These are phyloP conservation scores for Troides oblongomaculatus DNA, from an alignment of 2,888 invertebrate species.

Conservation along the genomic window DNA sequence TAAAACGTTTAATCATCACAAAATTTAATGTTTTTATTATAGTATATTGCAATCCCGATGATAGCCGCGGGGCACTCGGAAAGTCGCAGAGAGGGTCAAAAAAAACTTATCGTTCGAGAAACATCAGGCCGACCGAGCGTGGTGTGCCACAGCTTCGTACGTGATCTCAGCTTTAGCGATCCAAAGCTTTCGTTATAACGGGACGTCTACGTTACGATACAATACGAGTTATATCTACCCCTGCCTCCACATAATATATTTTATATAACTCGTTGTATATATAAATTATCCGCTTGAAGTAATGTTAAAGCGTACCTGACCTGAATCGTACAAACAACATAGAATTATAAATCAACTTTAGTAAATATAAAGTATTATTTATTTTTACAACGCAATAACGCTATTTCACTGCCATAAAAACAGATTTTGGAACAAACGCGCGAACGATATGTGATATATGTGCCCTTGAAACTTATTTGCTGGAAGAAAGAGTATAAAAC, in stretches of 20 bases:
- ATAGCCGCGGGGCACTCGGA: neutral
- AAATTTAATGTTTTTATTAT: neutral
- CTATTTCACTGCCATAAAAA: conserved; percentile 10
- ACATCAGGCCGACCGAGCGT: conserved; percentile 40
- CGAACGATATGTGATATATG: conserved; percentile 2
- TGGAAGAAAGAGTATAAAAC: neutral
- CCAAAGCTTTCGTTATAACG: conserved; percentile 24
- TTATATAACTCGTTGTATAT: conserved; percentile 1
- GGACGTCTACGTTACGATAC: conserved; percentile 6
- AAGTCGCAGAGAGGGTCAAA: neutral
- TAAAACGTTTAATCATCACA: neutral
- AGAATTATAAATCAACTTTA: conserved; percentile 17
- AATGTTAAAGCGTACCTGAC: conserved; percentile 10
- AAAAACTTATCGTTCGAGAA: conserved; percentile 33
- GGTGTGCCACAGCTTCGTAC: conserved; percentile 34
- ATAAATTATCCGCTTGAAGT: conserved; percentile 10
- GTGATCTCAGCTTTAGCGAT: conserved; percentile 51
- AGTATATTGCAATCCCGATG: neutral
- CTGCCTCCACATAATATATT: conserved; percentile 5
- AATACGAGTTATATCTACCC: conserved; percentile 16
- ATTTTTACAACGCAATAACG: conserved; percentile 28
- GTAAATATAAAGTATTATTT: conserved; percentile 31
- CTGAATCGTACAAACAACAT: conserved; percentile 10
- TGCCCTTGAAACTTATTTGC: neutral
- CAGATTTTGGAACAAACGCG: conserved; percentile 18